A percentile compares a stretch with the other conserved stretches of the same genome.
Conservation (phyloP, 2,797 vertebrate species). For the Schizopygopsis pylzovi region DNA sequence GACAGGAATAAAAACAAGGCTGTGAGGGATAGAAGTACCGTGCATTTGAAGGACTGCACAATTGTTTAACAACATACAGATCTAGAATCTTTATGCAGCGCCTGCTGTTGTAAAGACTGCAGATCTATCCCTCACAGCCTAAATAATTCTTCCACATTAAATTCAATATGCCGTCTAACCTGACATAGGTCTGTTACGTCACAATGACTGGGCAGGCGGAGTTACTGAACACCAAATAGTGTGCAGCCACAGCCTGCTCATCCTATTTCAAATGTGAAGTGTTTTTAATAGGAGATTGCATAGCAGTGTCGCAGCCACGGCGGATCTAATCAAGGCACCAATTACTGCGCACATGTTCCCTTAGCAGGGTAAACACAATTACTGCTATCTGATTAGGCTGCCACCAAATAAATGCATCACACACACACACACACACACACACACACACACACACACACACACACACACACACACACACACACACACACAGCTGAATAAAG, state of each 20-base stretch:
- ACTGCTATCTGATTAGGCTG: constrained; percentile 66
- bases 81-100: too few species aligned
- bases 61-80: too few species aligned
- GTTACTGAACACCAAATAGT: constrained; percentile 8
- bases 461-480: too few species aligned
- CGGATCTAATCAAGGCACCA: constrained; percentile 65
- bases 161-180: neutral
- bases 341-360: constrained; percentile 64
- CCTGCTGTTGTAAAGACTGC: too few species aligned
- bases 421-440: constrained; percentile 24
- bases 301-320: constrained; percentile 36
- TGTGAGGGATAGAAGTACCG: too few species aligned
- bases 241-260: neutral
- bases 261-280: constrained; percentile 38
- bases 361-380: constrained; percentile 67
- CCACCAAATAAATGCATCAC: constrained; percentile 56
- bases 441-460: constrained; percentile 27
- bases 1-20: too few species aligned
- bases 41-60: too few species aligned
- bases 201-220: neutral
- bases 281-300: constrained; percentile 60
- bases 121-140: neutral
- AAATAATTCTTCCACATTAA: neutral
- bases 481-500: neutral
- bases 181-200: neutral